Evolutionary conservation across 1,140 invertebrate genomes (phyloP).

Genomic region (Eumaeus atala): DNA sequence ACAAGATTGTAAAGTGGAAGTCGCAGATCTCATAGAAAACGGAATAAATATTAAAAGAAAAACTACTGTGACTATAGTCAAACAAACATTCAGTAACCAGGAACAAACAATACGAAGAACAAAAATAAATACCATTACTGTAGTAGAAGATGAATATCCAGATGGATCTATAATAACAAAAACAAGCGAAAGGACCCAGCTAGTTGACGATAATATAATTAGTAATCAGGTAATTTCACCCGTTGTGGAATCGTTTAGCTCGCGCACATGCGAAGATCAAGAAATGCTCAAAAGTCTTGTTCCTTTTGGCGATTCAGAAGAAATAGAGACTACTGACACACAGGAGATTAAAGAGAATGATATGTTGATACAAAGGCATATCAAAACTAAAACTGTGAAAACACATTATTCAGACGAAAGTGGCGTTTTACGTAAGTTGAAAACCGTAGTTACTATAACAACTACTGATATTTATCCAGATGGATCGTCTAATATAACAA

Average conservation of each 20-base stretch:
- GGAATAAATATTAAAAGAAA: slow-evolving; percentile 48
- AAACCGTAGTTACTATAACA: slow-evolving; percentile 45
- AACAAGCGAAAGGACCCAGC: slow-evolving; percentile 52
- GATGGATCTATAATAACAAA: slow-evolving; percentile 61
- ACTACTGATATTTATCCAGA: slow-evolving; percentile 57
- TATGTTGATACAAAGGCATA: slow-evolving; percentile 42
- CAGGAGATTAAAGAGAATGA: slow-evolving; percentile 43
- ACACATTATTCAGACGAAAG: slow-evolving; percentile 39
- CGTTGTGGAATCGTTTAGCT: background rate
- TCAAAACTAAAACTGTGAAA: slow-evolving; percentile 44
- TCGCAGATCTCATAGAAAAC: slow-evolving; percentile 41
- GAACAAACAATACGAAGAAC: slow-evolving; percentile 38
- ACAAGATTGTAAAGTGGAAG: slow-evolving; percentile 38
- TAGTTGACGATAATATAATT: slow-evolving; percentile 33
- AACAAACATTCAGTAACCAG: slow-evolving; percentile 44
- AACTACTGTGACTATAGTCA: slow-evolving; percentile 45
- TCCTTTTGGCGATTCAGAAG: slow-evolving; percentile 37
- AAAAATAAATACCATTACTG: slow-evolving; percentile 54
- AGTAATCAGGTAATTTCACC: background rate
- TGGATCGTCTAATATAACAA: slow-evolving; percentile 44
- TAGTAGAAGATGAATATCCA: slow-evolving; percentile 59
- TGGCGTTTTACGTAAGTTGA: slow-evolving; percentile 41
- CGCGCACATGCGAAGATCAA: slow-evolving; percentile 17
- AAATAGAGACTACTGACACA: slow-evolving; percentile 36
- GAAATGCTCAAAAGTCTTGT: slow-evolving; percentile 32